Evolutionary conservation across 1,140 invertebrate genomes (phyloP), one percentile per base, ranked within the genome.

Genomic region (Platorchestia sp.): DNA sequence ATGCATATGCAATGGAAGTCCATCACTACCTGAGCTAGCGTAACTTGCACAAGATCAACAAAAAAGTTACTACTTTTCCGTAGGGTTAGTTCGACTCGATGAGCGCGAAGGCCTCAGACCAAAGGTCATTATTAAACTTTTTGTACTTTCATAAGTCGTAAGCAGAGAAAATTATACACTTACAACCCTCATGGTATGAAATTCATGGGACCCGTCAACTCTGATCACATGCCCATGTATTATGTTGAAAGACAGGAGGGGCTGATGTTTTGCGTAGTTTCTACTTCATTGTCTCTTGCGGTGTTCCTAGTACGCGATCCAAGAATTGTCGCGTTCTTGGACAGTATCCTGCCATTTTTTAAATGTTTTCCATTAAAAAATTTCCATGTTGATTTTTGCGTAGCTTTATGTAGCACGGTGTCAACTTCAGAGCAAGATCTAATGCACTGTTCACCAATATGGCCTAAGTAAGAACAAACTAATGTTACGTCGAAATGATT

Each of bases 1-100:
- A 90, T 90, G 87, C 87, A 90, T 90, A 90, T 90, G 87, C 22
- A 90, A 90, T 42, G 87, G 87, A 42, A 42, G 87, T 90, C 87
- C 87, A 90, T 90, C 87, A 90, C 42, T 90, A 90, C 41, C 36
- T 10, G 10, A 43, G 41, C 87, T 10, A 3, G 44, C 19, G 19
- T 90, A 90, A 7, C 87, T 90, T 90, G 41, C 87, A 90, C 41
- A 42, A 90, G 87, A 90, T 90, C 41, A 43, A 90, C 10, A 90
- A 90, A 90, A 45, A 42, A 90, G 87, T 90, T 90, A 43, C 44
- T 90, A 90, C 41, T 42, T 90, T 90, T 90, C 41, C 27, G 87
- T 42, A 90, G 41, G 87, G 87, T 16, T 19, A 90, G 41, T 43
- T 41, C 22, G 59, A 36, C 59, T 36, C 59, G 14, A 27, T 36